phyloP scores from a whole-genome alignment of 2,113 vertebrate species.

The Isichthys henryi region DNA sequence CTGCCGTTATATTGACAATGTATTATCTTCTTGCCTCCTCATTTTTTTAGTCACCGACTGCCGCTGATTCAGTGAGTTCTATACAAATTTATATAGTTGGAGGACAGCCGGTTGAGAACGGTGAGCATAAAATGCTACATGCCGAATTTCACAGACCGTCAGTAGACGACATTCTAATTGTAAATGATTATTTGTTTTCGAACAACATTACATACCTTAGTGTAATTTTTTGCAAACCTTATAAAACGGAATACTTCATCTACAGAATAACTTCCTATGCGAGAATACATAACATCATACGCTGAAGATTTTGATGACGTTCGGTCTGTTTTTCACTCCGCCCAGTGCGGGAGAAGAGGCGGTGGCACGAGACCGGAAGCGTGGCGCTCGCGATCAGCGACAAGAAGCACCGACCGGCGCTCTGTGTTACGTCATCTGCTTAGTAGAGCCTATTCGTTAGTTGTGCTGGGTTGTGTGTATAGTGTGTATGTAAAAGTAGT shows the following conservation, averaged over 20 bases:
- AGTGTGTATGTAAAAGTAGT: too few relatives aligned
- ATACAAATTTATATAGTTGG: not conserved
- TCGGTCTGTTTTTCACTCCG: too few relatives aligned
- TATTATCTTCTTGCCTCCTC: not conserved
- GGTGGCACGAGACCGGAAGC: not conserved
- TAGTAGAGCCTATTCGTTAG: not conserved
- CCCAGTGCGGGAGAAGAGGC: not conserved
- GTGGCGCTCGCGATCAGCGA: not conserved
- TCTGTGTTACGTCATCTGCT: not conserved
- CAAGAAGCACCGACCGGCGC: not conserved
- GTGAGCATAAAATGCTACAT: not conserved
- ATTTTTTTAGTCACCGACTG: not conserved
- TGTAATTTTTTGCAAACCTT: not conserved
- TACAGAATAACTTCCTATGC: not conserved
- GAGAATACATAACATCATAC: not conserved
- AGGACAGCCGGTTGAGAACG: not conserved
- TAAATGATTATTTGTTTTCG: not conserved
- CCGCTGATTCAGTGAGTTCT: not conserved
- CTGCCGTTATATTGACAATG: not conserved
- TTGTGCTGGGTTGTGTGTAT: not conserved
- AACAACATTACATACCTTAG: not conserved
- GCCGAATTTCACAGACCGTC: not conserved
- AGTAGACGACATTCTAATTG: not conserved
- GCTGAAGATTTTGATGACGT: too few relatives aligned
- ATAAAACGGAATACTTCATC: not conserved